Conservation (phyloP, 2,797 vertebrate species). For the Aotus griseimembra region DNA sequence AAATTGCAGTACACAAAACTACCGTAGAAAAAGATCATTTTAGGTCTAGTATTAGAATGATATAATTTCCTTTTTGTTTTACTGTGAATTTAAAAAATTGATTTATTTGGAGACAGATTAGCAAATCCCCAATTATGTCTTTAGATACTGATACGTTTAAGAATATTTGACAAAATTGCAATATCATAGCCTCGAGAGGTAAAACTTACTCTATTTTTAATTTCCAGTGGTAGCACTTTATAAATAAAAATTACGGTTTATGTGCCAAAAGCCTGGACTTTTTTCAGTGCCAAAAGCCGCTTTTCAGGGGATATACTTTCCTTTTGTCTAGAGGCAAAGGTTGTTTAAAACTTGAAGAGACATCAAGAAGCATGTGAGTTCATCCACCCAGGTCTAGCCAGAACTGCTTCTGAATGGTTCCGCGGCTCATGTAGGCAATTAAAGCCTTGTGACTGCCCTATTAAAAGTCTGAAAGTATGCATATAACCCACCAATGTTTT, state of each 20-base stretch:
- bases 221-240: background rate
- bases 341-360: conserved; percentile 2
- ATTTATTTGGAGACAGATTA: background rate
- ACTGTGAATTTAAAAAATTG: conserved; percentile 5
- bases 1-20: background rate
- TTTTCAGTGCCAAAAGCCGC: too few species aligned
- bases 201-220: background rate
- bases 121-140: background rate
- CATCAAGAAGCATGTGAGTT: background rate
- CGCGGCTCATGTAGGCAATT: background rate
- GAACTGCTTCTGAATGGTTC: background rate
- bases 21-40: background rate
- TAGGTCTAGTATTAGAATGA: background rate
- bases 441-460: background rate
- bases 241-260: background rate
- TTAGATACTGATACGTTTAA: background rate
- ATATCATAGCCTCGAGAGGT: background rate
- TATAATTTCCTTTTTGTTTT: background rate
- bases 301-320: too few species aligned
- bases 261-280: background rate
- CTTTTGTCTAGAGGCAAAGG: background rate
- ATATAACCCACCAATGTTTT: background rate
- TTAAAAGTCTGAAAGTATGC: background rate
- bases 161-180: background rate
- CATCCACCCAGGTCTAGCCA: background rate